These are phyloP conservation scores for Ptiloglossa arizonensis DNA, from an alignment of 1,140 invertebrate genomes.

Conservation along the genomic window DNA sequence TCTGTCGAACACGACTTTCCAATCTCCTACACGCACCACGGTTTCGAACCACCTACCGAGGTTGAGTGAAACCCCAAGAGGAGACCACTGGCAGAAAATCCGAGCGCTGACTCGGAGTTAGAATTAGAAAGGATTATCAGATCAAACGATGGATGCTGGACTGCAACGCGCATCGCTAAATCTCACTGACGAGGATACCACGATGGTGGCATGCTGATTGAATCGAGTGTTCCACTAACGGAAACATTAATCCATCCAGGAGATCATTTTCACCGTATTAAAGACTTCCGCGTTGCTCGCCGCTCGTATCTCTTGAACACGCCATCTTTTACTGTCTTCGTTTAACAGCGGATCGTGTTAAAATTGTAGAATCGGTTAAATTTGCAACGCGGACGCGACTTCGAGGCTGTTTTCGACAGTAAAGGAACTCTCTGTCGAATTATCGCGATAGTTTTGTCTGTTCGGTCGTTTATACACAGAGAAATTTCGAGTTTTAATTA, in stretches of 20 bases:
- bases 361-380: no score
- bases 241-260: background rate
- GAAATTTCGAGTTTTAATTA: no score
- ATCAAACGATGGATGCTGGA: constrained; percentile 42
- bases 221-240: constrained; percentile 12
- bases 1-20: constrained; percentile 45
- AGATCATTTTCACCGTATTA: background rate
- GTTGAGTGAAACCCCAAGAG: constrained; percentile 10
- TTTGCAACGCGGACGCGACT: no score
- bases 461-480: no score
- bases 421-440: no score
- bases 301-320: no score
- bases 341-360: no score
- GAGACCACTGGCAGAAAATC: constrained; percentile 13
- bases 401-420: no score
- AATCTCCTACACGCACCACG: constrained; percentile 15
- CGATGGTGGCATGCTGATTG: background rate
- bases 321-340: no score
- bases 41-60: background rate
- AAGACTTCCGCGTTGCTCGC: background rate
- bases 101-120: constrained; percentile 6
- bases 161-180: background rate
- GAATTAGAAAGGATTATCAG: constrained; percentile 47
- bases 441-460: no score
- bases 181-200: background rate